Evolutionary conservation across 2,113 vertebrate species (phyloP), one percentile per base, ranked within the genome.

Genomic region (Symphodus melops): DNA sequence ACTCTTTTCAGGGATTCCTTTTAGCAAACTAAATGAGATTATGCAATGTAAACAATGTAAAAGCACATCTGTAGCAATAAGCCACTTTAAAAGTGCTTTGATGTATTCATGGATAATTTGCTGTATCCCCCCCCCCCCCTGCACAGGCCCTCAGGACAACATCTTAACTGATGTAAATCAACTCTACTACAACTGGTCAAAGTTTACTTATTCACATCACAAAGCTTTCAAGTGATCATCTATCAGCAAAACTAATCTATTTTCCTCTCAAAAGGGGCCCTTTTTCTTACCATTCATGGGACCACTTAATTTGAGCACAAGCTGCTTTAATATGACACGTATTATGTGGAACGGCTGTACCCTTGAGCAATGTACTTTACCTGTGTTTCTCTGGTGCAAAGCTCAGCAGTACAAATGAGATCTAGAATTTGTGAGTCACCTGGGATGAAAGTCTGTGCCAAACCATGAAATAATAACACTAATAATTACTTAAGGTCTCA

Each of bases 171-270:
- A 92, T 93, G 91, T 86, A 89, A 93, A 93, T 94, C 90, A 84
- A 77, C 72, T 90, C 88, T 81, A 90, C 91, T 85, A 83, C 83
- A 77, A 90, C 86, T 86, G 90, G 93, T 92, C 91, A 94, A 86
- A 91, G 89, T 92, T 72, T 89, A 82, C 86, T 91, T 85, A 90
- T 92, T 92, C 89, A 87, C 78, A 88, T 92, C 89, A 89, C 86
- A 87, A 82, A 70, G 83, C 88, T 91, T 90, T 93, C 87, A 91
- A 87, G 75, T 84, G 86, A 91, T 92, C 82, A 87, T 92, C 88
- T 92, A 94, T 94, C 91, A 93, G 90, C 87, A 84, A 86, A 90
- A 55, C 83, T 75, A 88, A 94, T 94, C 90, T 92, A 75, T 91
- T 90, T 83, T 82, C 75, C 88, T 85, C 80, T 86, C 76, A 87